Percentiles rank a stretch among this genome's conserved stretches.
These are phyloP conservation scores for Actenoides lindsayi DNA, from an alignment of 2,113 vertebrate genomes.

Conservation along the genomic window DNA sequence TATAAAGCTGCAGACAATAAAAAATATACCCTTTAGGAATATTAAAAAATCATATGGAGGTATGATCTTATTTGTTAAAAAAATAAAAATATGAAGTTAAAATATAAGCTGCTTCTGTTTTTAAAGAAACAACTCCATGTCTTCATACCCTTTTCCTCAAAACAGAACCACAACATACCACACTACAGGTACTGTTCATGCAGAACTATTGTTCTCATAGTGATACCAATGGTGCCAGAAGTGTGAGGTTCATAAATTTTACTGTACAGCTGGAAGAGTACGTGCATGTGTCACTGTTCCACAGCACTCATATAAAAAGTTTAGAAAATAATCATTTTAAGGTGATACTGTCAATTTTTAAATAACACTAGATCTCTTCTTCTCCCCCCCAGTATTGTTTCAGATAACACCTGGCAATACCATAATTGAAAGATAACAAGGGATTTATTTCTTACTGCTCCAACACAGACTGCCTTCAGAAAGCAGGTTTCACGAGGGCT, in stretches of 20 bases:
- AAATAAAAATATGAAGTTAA: background rate
- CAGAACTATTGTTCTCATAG: background rate
- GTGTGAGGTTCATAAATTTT: constrained; percentile 23
- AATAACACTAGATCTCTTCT: background rate
- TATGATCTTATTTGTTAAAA: background rate
- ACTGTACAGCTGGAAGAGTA: background rate
- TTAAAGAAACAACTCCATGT: background rate
- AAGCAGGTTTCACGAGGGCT: background rate
- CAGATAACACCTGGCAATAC: background rate
- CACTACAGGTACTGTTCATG: background rate
- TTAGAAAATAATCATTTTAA: background rate
- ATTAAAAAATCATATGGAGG: background rate
- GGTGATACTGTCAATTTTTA: constrained; percentile 5
- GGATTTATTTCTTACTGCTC: background rate
- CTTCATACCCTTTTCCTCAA: background rate
- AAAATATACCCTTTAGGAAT: background rate
- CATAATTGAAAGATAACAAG: background rate
- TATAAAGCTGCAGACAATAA: constrained; percentile 14
- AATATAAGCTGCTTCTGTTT: background rate
- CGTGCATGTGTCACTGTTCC: background rate
- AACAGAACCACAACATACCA: background rate
- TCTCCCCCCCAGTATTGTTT: background rate
- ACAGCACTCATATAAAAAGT: constrained; percentile 1
- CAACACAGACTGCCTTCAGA: background rate
- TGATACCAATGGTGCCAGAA: background rate